Evolutionary conservation across 92 coral and sea anemone species (phyloP), one percentile per base, ranked within the genome.

Genomic region (Isaurus tuberculatus): DNA sequence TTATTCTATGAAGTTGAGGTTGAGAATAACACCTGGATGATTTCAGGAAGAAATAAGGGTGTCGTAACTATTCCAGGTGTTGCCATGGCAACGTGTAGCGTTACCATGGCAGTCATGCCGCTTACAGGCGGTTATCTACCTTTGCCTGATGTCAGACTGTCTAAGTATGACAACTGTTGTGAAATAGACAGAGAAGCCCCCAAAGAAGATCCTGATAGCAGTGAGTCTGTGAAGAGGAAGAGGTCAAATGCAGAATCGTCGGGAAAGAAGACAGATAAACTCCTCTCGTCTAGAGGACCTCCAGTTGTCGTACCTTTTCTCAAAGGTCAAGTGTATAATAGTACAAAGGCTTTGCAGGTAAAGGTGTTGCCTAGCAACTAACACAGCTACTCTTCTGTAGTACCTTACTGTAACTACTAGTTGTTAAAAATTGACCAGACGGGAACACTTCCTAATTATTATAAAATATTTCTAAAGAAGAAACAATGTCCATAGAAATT

Each of bases 341-440:
- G 85, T 36, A 80, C 98, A 5, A 89, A 84, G 68, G 98, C 93
- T 23, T 64, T 77, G 33, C 94, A 92, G 60, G 95, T 93, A 73
- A 88, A 87, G 28, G 98, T 93, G 89, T 89, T 93, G 84, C 98
- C 98, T 20, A 90, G 89, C 98, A 91, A 91, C 93, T 42, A 83
- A 67, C 72, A 19, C 5, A 29, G 10, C 4, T 63, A 63, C 3
- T 26, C 31, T 11, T 63, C 4, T 29, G 33, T 10, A 4, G 31
- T 9, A 63, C 69, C 34, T 63, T 55, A 19, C 16, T 46, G 0
- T 46, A n/a, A n/a, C n/a, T n/a, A n/a, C n/a, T 46, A 11, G 53
- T 11, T 44, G 13, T 44, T 8, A 2, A 46, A 46, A 11, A 46
- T 3, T 7, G 11, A 19, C 9, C 19, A 46, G 16, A 66, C 30